Evolutionary conservation across 2,888 invertebrate genomes (phyloP), one percentile per base, ranked within the genome.

Genomic region (Melangyna quadrimaculata): DNA sequence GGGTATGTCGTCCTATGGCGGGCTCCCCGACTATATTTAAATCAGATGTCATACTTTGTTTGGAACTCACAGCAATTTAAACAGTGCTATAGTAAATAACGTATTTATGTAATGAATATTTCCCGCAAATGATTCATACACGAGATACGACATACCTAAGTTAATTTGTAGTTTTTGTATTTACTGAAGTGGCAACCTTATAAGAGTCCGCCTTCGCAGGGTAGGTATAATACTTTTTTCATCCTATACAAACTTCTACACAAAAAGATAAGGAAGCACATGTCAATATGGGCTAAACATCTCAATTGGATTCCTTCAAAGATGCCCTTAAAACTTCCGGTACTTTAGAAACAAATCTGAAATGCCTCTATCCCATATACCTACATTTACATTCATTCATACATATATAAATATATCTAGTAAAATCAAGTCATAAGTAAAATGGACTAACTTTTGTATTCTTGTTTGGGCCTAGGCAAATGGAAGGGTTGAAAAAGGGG

Each of bases 271-370:
- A 40, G 37, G 3, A 35, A 29, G 27, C 43, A n/a, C n/a, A 67
- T 67, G 67, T 67, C 67, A 59, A 67, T 79, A 19, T 45, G 27
- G 53, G 61, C 63, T 48, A 55, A 82, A 78, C 67, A 78, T 72
- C 78, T 78, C 73, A 73, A 78, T 82, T 82, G 72, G 72, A 78
- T 78, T 82, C 43, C 72, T 78, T 37, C 69, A 78, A 83, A 69
- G 70, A 83, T 83, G 73, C 70, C 40, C 10, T 57, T 78, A 57
- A 53, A 69, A 69, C 78, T 73, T 78, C 73, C 69, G 83, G 45
- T 63, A 59, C 51, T 61, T 24, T 35, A 32, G 65, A 45, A 65
- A 19, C 29, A 32, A 45, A 45, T 65, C 29, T 22, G 5, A 65
- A 65, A 19, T 45, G 45, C 63, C 29, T 45, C n/a, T n/a, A n/a